phyloP scores from a whole-genome alignment of 2,888 invertebrate genomes.

The Aricia artaxerxes region DNA sequence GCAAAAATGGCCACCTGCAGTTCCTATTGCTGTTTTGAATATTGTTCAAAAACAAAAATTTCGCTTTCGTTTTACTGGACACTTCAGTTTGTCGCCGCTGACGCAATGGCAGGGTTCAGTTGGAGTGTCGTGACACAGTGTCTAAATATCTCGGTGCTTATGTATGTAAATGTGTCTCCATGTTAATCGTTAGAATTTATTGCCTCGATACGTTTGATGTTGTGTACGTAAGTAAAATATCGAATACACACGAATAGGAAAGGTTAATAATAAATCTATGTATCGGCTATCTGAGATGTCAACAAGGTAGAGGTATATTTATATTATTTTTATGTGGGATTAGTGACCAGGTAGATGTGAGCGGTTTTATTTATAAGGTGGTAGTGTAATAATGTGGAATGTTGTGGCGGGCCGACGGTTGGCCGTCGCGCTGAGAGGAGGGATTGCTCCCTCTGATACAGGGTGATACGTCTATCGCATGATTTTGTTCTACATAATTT shows the following conservation, averaged over 20 bases:
- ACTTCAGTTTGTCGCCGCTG: slow-evolving; percentile 19
- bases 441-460: slow-evolving; percentile 49
- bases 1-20: slow-evolving; percentile 67
- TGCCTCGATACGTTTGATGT: slow-evolving; percentile 28
- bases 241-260: slow-evolving; percentile 31
- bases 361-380: slow-evolving; percentile 72
- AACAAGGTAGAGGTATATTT: slow-evolving; percentile 58
- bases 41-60: slow-evolving; percentile 61
- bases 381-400: slow-evolving; percentile 72
- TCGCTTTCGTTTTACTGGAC: slow-evolving; percentile 46
- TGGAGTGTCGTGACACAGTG: slow-evolving; percentile 25
- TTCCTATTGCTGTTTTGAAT: slow-evolving; percentile 63
- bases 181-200: slow-evolving; percentile 26
- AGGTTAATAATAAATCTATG: slow-evolving; percentile 42
- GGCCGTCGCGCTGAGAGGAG: slow-evolving; percentile 51
- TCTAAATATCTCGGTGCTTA: slow-evolving; percentile 30
- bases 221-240: slow-evolving; percentile 28
- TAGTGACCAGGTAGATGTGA: slow-evolving; percentile 67
- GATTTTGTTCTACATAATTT: background rate
- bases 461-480: slow-evolving; percentile 47
- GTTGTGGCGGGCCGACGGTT: slow-evolving; percentile 57
- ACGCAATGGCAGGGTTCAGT: slow-evolving; percentile 14
- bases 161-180: slow-evolving; percentile 21
- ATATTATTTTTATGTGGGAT: slow-evolving; percentile 52
- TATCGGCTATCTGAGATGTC: slow-evolving; percentile 59